Base-by-base conservation (phyloP, 2,888 invertebrate genomes). In the Himalopsyche tibetana region DNA sequence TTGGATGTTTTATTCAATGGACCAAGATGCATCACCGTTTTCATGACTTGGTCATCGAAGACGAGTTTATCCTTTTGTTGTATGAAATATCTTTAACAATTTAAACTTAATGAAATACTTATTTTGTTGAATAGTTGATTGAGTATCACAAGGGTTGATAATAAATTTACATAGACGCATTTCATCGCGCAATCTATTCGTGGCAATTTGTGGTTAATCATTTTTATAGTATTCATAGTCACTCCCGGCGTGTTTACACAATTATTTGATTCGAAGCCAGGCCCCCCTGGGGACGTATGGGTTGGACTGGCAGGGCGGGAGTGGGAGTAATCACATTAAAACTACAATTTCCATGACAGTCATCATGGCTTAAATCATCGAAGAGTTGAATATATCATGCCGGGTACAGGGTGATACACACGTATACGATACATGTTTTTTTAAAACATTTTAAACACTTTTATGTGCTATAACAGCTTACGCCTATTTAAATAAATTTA, bases 341-440 rank as follows among this genome's bases (percentile, higher is more conserved):
- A 87, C 84, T 82, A 51, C 83, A 83, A 87, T 87, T 87, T 87
- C 84, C 87, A 85, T 87, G 87, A 87, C 87, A 87, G 84, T 87
- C 82, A 80, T 55, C 85, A 56, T 15, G 55, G 82, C 74, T 84
- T 84, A 86, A 86, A 84, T 84, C 83, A 85, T 38, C 79, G 42
- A 56, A 19, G 56, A 40, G 40, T n/a, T 38, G 36, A 81, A 45
- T 55, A 51, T 36, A 81, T 81, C 42, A 51, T 28, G 51, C 28
- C 6, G 5, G 11, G 45, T 19, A 74, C 36, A 74, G 74, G 74
- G 74, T 74, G 19, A 38, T 12, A 74, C 1, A 36, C 3, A 51
- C 2, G 51, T 51, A 4, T 51, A 15, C 4, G 15, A 9, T 51
- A 4, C 3, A 6, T 15, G 15, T 51, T 15, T 51, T 51, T 51